phyloP scores from a whole-genome alignment of 2,888 invertebrate genomes.

The Xestia xanthographa region DNA sequence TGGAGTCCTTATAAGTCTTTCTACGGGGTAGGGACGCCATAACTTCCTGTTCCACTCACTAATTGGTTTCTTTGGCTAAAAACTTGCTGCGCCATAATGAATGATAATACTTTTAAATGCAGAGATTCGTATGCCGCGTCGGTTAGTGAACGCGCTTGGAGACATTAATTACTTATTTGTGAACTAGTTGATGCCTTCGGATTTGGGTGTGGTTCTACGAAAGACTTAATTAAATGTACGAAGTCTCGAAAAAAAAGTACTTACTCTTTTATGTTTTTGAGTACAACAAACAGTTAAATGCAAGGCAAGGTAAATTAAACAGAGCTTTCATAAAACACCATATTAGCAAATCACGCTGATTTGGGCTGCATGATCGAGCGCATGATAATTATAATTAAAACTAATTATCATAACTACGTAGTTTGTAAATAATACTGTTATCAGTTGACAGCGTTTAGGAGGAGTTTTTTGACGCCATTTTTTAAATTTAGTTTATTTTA shows the following conservation, averaged over 20 bases:
- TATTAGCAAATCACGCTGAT: background rate
- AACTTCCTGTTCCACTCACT: constrained; percentile 72
- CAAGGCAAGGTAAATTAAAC: background rate
- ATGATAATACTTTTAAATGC: constrained; percentile 86
- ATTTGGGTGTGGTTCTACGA: constrained; percentile 28
- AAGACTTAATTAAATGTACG: background rate
- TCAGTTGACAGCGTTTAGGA: too few relatives aligned
- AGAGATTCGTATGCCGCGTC: constrained; percentile 86
- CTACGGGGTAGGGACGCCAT: constrained; percentile 56
- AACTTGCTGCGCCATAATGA: constrained; percentile 73
- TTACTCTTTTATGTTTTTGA: background rate
- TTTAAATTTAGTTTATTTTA: too few relatives aligned
- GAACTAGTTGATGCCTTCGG: constrained; percentile 53
- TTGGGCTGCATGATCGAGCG: background rate
- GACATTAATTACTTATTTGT: constrained; percentile 87
- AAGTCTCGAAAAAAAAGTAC: background rate
- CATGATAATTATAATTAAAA: too few relatives aligned
- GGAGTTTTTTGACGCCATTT: too few relatives aligned
- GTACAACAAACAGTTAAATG: background rate
- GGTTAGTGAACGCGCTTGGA: constrained; percentile 63
- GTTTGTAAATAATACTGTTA: too few relatives aligned
- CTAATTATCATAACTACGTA: too few relatives aligned
- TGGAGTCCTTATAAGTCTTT: constrained; percentile 54
- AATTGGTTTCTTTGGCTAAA: constrained; percentile 80
- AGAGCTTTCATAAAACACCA: background rate